phyloP scores from a whole-genome alignment of 2,888 invertebrate genomes.

The Hypsopygia costalis region DNA sequence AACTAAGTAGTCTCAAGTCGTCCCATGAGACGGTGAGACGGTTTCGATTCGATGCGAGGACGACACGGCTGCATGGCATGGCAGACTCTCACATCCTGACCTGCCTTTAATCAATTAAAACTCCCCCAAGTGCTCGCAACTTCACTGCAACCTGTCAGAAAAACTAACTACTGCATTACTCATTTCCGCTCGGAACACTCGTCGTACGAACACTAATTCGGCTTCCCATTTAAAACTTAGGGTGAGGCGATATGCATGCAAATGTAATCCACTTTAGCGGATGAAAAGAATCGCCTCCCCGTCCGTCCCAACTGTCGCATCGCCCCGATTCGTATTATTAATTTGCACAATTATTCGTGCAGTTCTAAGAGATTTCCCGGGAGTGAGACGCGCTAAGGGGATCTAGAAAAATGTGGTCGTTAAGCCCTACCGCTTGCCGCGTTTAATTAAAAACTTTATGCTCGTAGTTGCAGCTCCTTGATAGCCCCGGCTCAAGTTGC shows the following conservation, averaged over 20 bases:
- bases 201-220: conserved; percentile 30
- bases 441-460: conserved; percentile 75
- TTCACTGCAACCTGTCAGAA: conserved; percentile 25
- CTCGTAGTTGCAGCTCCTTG: conserved; percentile 44
- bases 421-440: conserved; percentile 50
- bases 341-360: conserved; percentile 67
- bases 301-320: conserved; percentile 28
- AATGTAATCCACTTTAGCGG: conserved; percentile 45
- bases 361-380: conserved; percentile 60
- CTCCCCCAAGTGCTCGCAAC: conserved; percentile 34
- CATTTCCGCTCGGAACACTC: conserved; percentile 12
- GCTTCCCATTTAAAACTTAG: conserved; percentile 29
- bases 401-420: conserved; percentile 71
- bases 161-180: conserved; percentile 30
- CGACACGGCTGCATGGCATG: conserved; percentile 18
- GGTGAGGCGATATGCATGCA: conserved; percentile 37
- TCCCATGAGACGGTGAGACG: conserved; percentile 28
- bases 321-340: conserved; percentile 62
- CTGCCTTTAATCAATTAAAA: conserved; percentile 61
- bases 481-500: conserved; percentile 21
- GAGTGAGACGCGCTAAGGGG: conserved; percentile 53
- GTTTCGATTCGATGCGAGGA: conserved; percentile 16
- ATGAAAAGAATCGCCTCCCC: conserved; percentile 37
- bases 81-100: conserved; percentile 32
- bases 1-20: conserved; percentile 34